Percentiles rank a stretch among this genome's conserved stretches.
Conservation (phyloP, 2,888 invertebrate genomes). For the Capitulum mitella region DNA sequence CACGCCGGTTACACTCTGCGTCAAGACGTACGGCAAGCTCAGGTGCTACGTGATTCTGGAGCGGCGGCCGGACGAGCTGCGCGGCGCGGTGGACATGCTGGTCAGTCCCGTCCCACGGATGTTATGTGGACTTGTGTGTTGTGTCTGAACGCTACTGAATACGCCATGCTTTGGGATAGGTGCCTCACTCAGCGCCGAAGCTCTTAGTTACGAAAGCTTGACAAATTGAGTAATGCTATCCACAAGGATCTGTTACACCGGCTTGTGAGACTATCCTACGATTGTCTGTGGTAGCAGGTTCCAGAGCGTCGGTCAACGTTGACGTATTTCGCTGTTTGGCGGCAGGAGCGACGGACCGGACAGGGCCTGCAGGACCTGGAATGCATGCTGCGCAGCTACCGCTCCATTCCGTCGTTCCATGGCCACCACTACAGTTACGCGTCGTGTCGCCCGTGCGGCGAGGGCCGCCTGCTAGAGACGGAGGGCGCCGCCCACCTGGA, state of each 20-base stretch:
- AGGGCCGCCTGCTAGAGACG: background rate
- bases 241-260: no score
- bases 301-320: no score
- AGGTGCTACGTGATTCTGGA: background rate
- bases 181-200: no score
- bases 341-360: background rate
- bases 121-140: background rate
- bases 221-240: no score
- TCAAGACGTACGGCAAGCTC: background rate
- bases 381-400: background rate
- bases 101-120: background rate
- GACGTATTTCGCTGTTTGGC: no score
- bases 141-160: background rate
- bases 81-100: background rate
- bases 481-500: background rate
- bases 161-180: no score
- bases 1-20: background rate
- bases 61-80: background rate
- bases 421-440: slow-evolving; percentile 15
- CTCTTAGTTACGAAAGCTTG: no score
- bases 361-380: background rate
- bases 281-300: no score
- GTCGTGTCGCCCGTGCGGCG: background rate
- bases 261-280: no score
- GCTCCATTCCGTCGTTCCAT: slow-evolving; percentile 5